Evolutionary conservation across 2,888 invertebrate species (phyloP), one percentile per base, ranked within the genome.

Genomic region (Platycheirus albimanus): DNA sequence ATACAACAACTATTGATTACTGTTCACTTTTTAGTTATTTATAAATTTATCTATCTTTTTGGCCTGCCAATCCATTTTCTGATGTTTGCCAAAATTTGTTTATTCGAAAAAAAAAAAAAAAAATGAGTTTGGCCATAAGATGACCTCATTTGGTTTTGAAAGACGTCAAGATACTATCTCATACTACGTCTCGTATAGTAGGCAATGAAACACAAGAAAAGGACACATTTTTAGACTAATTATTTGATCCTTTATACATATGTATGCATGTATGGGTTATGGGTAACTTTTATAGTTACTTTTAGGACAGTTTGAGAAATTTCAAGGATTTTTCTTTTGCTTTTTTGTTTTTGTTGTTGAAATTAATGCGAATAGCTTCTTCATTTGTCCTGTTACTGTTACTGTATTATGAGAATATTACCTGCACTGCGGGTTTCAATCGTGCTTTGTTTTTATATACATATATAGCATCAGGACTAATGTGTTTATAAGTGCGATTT

Each of bases 1-100:
- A 15, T 24, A 15, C 28, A n/a, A 5, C n/a, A 56, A 11, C 38
- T 80, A 69, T 69, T 20, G 75, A 75, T 75, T 58, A 43, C 69
- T 69, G 45, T 69, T 36, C 64, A 52, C 24, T 64, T 15, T n/a
- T 15, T n/a, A 43, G 77, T 66, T 81, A 81, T 76, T 81, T 76
- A 76, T 76, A 76, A 52, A 71, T 47, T 38, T 52, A 30, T 71
- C 54, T 49, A 36, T 5, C 10, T 17, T 3, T 28, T 13, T 61
- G 36, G 20, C 70, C 36, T 77, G 69, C 63, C 69, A 76, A 61
- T 61, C 10, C 7, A 11, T 24, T 28, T 58, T 54, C 47, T n/a
- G 24, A 20, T 56, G n/a, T 49, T 56, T 54, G 41, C 45, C 61
- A 43, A 30, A 45, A 61, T 36, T 15, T 36, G n/a, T 33, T 17